phyloP scores from a whole-genome alignment of 1,140 invertebrate genomes.

The Lepidurus couesii region DNA sequence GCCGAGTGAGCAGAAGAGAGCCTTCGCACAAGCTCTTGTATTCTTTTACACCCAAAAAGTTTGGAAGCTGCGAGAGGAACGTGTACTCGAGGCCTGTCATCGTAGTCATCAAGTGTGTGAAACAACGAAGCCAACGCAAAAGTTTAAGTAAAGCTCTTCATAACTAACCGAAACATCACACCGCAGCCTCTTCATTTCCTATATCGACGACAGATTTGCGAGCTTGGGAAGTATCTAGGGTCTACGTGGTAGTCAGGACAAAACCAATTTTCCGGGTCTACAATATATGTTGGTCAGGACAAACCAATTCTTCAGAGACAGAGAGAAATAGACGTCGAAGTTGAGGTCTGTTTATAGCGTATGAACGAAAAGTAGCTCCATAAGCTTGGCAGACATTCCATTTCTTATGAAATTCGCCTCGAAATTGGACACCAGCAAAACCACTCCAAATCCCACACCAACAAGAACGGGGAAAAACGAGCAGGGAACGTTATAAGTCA shows the following conservation, averaged over 20 bases:
- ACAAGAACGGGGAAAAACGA: background rate
- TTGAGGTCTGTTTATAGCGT: background rate
- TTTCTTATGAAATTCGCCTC: background rate
- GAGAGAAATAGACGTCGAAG: background rate
- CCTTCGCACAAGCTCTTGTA: conserved; percentile 14
- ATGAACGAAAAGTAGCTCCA: background rate
- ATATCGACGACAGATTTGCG: background rate
- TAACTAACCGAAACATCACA: conserved; percentile 17
- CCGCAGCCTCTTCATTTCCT: background rate
- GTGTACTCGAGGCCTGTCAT: background rate
- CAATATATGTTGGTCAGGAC: background rate
- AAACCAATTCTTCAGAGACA: background rate
- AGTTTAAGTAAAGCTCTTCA: background rate
- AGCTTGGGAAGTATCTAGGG: background rate
- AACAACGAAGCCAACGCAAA: background rate
- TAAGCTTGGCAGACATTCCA: background rate
- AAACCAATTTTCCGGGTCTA: background rate
- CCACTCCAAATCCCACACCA: background rate
- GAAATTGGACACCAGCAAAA: background rate
- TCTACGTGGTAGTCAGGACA: background rate
- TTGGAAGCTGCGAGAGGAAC: background rate
- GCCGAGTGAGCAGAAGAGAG: background rate
- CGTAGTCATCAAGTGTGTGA: background rate
- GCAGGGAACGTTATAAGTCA: background rate
- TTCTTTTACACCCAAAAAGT: conserved; percentile 11